A percentile compares a stretch with the other conserved stretches of the same genome.
phyloP scores from a whole-genome alignment of 2,113 vertebrate genomes.

The Panurus biarmicus region DNA sequence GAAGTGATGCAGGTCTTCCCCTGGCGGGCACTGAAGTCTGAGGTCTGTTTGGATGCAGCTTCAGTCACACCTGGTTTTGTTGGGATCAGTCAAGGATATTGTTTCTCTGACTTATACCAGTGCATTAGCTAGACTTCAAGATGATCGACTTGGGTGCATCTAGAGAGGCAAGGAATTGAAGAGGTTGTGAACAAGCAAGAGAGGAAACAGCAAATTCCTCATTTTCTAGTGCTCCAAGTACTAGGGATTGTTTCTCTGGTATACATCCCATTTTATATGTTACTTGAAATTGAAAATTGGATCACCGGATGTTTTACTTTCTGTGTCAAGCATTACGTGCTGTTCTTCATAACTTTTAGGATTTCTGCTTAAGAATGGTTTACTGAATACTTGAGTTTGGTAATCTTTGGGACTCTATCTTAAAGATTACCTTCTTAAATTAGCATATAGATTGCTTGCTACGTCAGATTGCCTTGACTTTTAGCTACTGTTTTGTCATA shows the following conservation, averaged over 20 bases:
- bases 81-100: neutral
- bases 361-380: neutral
- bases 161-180: neutral
- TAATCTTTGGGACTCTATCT: neutral
- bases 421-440: neutral
- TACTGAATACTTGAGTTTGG: neutral
- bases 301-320: neutral
- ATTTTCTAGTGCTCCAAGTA: neutral
- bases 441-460: neutral
- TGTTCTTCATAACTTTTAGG: neutral
- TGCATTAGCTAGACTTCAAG: neutral
- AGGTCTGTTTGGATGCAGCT: neutral
- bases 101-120: neutral
- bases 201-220: neutral
- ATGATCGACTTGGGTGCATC: neutral
- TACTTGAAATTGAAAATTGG: neutral
- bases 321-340: neutral
- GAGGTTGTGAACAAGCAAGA: neutral
- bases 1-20: neutral
- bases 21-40: neutral
- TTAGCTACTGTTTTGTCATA: slow-evolving; percentile 6
- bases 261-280: neutral
- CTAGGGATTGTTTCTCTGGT: neutral
- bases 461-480: slow-evolving; percentile 2
- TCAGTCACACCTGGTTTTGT: neutral